A percentile compares a stretch with the other conserved stretches of the same genome.
phyloP scores from a whole-genome alignment of 2,113 vertebrate species.

The Myocastor coypus region DNA sequence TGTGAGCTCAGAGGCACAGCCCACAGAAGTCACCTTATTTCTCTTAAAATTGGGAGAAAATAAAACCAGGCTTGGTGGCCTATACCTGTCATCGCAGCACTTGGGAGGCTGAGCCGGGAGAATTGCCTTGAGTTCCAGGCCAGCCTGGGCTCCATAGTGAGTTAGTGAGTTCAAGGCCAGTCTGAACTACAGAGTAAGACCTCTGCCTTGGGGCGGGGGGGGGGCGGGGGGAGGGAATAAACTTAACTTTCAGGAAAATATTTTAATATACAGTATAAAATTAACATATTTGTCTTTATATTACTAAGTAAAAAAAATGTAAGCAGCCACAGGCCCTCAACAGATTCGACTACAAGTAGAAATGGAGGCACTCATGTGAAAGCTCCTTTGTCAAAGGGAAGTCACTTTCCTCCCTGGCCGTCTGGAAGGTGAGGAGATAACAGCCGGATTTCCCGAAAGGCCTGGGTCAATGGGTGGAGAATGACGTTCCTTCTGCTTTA shows the following conservation, averaged over 20 bases:
- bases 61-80: neutral
- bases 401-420: neutral
- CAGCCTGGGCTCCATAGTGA: neutral
- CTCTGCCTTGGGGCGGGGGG: too few relatives aligned
- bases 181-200: neutral
- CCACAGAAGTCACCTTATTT: neutral
- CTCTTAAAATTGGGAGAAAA: neutral
- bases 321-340: too few relatives aligned
- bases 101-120: neutral
- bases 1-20: neutral
- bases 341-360: neutral
- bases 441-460: too few relatives aligned
- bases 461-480: neutral
- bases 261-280: neutral
- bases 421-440: neutral
- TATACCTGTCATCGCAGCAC: neutral
- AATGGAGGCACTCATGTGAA: neutral
- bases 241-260: neutral
- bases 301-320: neutral
- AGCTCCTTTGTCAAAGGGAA: neutral
- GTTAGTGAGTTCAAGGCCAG: neutral
- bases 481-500: neutral
- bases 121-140: neutral
- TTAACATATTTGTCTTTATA: neutral
- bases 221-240: too few relatives aligned